Conservation (phyloP, 2,888 invertebrate species). For the Pristionchus arcanus region DNA sequence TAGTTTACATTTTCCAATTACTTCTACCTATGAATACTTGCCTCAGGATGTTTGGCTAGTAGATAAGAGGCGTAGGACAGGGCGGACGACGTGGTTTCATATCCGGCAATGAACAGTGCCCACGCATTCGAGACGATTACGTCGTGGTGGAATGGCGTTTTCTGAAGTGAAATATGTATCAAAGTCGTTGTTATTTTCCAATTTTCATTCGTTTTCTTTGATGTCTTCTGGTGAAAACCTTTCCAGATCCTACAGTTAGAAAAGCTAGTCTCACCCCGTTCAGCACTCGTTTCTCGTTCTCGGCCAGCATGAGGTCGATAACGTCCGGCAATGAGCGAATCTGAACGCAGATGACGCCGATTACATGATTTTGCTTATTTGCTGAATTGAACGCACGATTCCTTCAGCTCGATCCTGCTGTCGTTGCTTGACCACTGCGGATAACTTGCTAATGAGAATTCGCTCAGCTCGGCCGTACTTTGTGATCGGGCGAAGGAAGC, state of each 20-base stretch:
- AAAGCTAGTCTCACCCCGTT: constrained; percentile 40
- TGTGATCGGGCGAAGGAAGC: no score
- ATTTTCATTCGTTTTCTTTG: not conserved
- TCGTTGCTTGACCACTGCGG: no score
- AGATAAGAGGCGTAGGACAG: constrained; percentile 81
- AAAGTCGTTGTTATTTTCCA: no score
- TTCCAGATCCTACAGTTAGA: no score
- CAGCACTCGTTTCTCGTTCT: constrained; percentile 46
- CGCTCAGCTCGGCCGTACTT: no score
- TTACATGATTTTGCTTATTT: no score
- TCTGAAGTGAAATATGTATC: no score
- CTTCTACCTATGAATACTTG: constrained; percentile 57
- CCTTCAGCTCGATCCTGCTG: no score
- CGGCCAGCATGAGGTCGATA: constrained; percentile 47
- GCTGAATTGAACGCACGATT: no score
- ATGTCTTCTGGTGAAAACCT: no score
- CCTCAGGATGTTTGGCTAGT: constrained; percentile 80
- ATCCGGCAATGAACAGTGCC: constrained; percentile 58
- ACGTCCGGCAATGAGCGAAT: constrained; percentile 44
- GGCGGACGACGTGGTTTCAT: constrained; percentile 81
- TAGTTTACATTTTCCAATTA: not conserved
- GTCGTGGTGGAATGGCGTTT: constrained; percentile 50
- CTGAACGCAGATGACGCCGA: not conserved
- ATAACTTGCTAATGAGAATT: no score
- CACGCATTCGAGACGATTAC: constrained; percentile 54